These are phyloP conservation scores for Hylomyscus alleni DNA, from an alignment of 2,797 vertebrate species.

Conservation along the genomic window DNA sequence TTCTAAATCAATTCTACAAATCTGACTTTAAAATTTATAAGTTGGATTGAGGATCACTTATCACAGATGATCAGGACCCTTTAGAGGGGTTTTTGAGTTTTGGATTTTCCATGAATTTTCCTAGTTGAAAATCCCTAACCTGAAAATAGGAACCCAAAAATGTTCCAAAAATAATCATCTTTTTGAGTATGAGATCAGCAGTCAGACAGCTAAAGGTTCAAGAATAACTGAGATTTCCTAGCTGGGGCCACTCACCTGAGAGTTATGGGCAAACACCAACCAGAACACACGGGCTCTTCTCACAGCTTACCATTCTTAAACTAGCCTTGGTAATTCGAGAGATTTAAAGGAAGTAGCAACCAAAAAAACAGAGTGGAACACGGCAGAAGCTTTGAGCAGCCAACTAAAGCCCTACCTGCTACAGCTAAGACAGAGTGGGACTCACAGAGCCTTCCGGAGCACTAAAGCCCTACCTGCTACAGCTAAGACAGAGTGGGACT, in stretches of 20 bases:
- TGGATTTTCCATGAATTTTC: background rate
- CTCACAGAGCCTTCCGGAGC: conserved; percentile 9
- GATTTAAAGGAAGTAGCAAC: background rate
- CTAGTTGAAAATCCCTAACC: background rate
- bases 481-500: background rate
- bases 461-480: background rate
- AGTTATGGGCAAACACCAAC: background rate
- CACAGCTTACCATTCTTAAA: background rate
- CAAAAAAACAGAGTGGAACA: conserved; percentile 37
- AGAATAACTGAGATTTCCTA: background rate
- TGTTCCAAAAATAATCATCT: background rate
- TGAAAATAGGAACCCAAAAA: background rate
- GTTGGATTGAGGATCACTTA: background rate
- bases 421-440: background rate
- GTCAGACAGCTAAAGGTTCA: background rate
- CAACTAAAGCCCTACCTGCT: background rate
- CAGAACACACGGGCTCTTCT: background rate
- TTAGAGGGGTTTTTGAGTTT: background rate
- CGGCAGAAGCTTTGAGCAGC: background rate
- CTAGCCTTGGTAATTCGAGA: background rate
- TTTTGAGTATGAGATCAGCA: background rate
- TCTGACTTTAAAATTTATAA: background rate
- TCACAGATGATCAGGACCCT: background rate
- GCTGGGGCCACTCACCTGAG: background rate
- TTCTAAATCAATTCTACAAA: conserved; percentile 22